Base-by-base conservation (phyloP, 2,797 vertebrate genomes). In the Ara ararauna region DNA sequence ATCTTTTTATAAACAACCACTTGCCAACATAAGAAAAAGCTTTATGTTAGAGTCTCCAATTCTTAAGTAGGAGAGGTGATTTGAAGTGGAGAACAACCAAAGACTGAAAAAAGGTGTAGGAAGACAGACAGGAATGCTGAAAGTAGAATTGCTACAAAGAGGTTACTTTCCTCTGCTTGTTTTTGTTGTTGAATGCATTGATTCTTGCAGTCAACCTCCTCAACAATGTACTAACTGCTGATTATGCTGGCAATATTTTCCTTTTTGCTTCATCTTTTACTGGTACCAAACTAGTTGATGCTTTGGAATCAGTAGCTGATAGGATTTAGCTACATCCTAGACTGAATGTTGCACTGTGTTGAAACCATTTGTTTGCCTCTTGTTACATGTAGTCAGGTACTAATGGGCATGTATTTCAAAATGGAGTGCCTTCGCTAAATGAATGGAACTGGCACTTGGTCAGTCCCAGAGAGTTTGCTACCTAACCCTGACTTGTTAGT, bases 401-500 rank as follows among this genome's bases (percentile, higher is more conserved):
- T 45, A 65, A 65, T 14, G 23, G 32, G n/a, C n/a, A 26, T 8
- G 9, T 10, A 19, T 51, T 82, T 66, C 5, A 70, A 47, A 87
- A 38, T 1, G 17, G 9, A 79, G 8, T 23, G 18, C 16, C 30
- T 87, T 89, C 60, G 44, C 30, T 44, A 23, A n/a, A 20, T 29
- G 22, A 40, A 44, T 30, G 36, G 24, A 78, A 82, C 3, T 40
- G 34, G 9, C 11, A 24, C 50, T 87, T 11, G 1, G 10, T 44
- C 21, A 45, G 15, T 40, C 44, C 7, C 32, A 40, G 47, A 27
- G 64, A 36, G 4, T 62, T 67, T 85, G 17, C 38, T 47, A 8
- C 13, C 26, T 62, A 58, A 75, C 53, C 26, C 29, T 0, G 3
- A 20, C 24, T 58, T 2, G 0, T 3, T 4, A 11, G 9, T 20